These are phyloP conservation scores for Geococcyx californianus DNA, from an alignment of 2,113 vertebrate genomes.

Conservation along the genomic window DNA sequence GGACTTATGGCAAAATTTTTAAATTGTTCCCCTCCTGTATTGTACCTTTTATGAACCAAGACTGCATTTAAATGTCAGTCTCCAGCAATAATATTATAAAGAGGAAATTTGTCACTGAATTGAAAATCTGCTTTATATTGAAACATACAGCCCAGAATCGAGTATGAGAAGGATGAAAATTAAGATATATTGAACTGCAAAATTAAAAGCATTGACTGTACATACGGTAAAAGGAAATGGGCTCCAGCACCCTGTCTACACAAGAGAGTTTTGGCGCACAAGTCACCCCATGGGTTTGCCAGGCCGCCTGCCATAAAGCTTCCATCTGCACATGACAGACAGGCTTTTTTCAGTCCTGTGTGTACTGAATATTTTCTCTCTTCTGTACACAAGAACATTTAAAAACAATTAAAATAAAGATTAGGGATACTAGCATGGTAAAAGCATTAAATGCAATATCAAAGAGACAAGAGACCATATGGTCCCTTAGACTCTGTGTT, in stretches of 20 bases:
- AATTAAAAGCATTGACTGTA: neutral
- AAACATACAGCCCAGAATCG: slow-evolving; percentile 3
- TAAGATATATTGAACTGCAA: slow-evolving; percentile 35
- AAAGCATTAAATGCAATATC: neutral
- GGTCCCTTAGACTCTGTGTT: neutral
- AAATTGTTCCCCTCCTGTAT: slow-evolving; percentile 58
- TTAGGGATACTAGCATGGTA: neutral
- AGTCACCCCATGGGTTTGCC: neutral
- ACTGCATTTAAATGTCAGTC: slow-evolving; percentile 61
- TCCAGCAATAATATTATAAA: slow-evolving; percentile 11
- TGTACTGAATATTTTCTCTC: neutral
- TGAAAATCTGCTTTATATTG: slow-evolving; percentile 42
- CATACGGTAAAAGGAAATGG: neutral
- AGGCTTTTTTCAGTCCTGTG: neutral
- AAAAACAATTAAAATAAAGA: slow-evolving; percentile 65
- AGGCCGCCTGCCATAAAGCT: slow-evolving; percentile 12
- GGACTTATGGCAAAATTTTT: slow-evolving; percentile 72
- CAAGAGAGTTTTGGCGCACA: neutral
- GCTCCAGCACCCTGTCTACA: neutral
- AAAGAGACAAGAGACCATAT: slow-evolving; percentile 38
- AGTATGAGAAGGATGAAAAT: slow-evolving; percentile 35
- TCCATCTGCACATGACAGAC: neutral
- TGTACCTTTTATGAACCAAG: slow-evolving; percentile 50
- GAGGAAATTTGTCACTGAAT: slow-evolving; percentile 13
- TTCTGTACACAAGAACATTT: slow-evolving; percentile 54